phyloP scores from a whole-genome alignment of 2,888 invertebrate species.

The Gastrophysa polygoni region DNA sequence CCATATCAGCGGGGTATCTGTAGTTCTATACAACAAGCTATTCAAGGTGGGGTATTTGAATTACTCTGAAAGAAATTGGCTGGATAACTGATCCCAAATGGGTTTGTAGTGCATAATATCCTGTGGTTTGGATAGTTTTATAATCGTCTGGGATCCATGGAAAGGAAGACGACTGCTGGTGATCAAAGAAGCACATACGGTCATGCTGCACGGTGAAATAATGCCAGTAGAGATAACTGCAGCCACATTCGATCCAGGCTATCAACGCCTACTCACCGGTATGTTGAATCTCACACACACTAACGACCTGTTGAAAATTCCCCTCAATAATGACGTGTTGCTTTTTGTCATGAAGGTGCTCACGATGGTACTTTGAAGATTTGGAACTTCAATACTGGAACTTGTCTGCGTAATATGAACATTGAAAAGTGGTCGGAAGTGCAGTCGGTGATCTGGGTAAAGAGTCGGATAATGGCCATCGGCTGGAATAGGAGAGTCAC shows the following conservation, averaged over 20 bases:
- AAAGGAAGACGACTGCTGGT: slow-evolving; percentile 72
- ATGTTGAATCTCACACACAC: not conserved
- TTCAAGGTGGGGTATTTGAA: slow-evolving; percentile 57
- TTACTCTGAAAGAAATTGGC: not conserved
- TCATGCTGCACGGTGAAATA: slow-evolving; percentile 68
- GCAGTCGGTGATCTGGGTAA: slow-evolving; percentile 62
- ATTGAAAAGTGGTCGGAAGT: slow-evolving; percentile 57
- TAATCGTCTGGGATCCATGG: slow-evolving; percentile 82
- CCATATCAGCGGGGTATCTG: slow-evolving; percentile 68
- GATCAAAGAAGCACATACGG: slow-evolving; percentile 73
- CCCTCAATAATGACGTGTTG: too few relatives aligned
- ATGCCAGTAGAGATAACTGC: slow-evolving; percentile 76
- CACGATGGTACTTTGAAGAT: slow-evolving; percentile 79
- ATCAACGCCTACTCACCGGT: slow-evolving; percentile 38
- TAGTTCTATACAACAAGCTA: slow-evolving; percentile 75
- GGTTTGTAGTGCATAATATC: slow-evolving; percentile 64
- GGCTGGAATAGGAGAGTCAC: slow-evolving; percentile 80
- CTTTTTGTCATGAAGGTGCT: slow-evolving; percentile 61
- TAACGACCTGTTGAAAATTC: too few relatives aligned
- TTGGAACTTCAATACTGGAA: slow-evolving; percentile 86
- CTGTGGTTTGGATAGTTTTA: slow-evolving; percentile 78
- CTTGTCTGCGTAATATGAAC: slow-evolving; percentile 71
- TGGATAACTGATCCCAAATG: not conserved
- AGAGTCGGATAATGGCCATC: slow-evolving; percentile 71
- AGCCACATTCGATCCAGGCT: slow-evolving; percentile 76